Base-by-base conservation (phyloP, 2,888 invertebrate species). In the Itoplectis maculator region DNA sequence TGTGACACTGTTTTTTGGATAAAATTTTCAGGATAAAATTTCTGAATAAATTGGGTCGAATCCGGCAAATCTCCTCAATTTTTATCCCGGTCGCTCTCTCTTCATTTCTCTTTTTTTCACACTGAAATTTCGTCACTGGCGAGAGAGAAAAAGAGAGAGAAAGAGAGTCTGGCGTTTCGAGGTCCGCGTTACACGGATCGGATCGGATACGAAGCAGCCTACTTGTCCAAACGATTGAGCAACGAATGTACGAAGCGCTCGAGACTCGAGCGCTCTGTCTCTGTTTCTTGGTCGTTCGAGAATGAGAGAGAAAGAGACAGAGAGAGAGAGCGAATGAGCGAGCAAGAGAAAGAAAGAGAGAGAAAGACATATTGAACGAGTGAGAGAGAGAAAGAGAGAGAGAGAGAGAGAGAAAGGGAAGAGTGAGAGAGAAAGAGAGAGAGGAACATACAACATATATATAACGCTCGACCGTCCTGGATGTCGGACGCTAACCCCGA, bases 401-500 rank as follows among this genome's bases (percentile, higher is more conserved):
- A 29, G 29, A 29, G 29, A 29, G 29, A 29, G 5, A 29, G 29
- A 29, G 29, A 29, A 2, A 29, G n/a, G 29, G 5, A 5, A 29
- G 29, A 29, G 29, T 3, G 29, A 29, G 5, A 29, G 29, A 29
- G 29, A 29, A 5, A 29, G 5, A 29, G 29, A 29, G 29, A 29
- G 3, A 29, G n/a, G 51, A 49, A 35, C 18, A 61, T 40, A 18
- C 66, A 59, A 45, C 66, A 75, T 54, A 51, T 72, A 42, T 70
- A 51, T 72, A 79, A 76, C 68, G 82, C 54, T 83, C 77, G 68
- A 72, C 82, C 87, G 88, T 88, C 90, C 90, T 89, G 88, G 89
- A 91, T 91, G 85, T 89, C 90, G 91, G 90, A 63, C 90, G 89
- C 88, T 91, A 91, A 92, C 91, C 92, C 90, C 91, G 84, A 78